A percentile compares a stretch with the other conserved stretches of the same genome.
These are phyloP conservation scores for Ophiothrix spiculata DNA, from an alignment of 35 echinoderm and acorn worm genomes.

Conservation along the genomic window DNA sequence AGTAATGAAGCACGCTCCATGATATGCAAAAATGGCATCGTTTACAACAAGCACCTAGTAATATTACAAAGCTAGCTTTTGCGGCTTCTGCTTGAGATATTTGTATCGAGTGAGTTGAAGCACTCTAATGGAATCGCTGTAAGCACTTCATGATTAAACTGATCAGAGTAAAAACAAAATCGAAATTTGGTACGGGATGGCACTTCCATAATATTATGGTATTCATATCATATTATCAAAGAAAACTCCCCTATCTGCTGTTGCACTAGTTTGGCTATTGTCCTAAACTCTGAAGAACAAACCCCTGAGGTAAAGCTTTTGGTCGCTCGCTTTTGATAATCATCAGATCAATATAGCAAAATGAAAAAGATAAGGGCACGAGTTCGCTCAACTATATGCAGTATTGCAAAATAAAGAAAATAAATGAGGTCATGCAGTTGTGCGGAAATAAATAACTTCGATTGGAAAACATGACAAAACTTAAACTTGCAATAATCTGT, in stretches of 20 bases:
- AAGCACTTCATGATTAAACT: not conserved
- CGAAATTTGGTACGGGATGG: not conserved
- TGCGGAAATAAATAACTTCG: not conserved
- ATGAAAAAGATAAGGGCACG: slow-evolving; percentile 1
- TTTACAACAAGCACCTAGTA: not conserved
- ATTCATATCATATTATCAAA: slow-evolving; percentile 9
- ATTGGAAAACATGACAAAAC: not conserved
- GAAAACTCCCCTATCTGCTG: not conserved
- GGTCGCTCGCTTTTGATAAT: slow-evolving; percentile 5
- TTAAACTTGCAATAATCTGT: not conserved
- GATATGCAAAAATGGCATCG: not conserved
- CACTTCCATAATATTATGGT: slow-evolving; percentile 10
- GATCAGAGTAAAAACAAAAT: not conserved
- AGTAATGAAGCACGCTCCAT: not conserved
- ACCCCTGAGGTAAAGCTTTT: not conserved
- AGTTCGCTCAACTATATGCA: not conserved
- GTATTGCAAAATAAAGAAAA: not conserved
- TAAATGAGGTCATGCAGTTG: not conserved
- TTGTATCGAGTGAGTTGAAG: not conserved
- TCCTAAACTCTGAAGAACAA: slow-evolving; percentile 3
- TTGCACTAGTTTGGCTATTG: not conserved
- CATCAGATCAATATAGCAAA: not conserved
- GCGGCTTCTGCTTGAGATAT: no score
- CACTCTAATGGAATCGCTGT: not conserved
- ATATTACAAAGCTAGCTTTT: no score